These are phyloP conservation scores for Xestia xanthographa DNA, from an alignment of 2,888 invertebrate species.

Conservation along the genomic window DNA sequence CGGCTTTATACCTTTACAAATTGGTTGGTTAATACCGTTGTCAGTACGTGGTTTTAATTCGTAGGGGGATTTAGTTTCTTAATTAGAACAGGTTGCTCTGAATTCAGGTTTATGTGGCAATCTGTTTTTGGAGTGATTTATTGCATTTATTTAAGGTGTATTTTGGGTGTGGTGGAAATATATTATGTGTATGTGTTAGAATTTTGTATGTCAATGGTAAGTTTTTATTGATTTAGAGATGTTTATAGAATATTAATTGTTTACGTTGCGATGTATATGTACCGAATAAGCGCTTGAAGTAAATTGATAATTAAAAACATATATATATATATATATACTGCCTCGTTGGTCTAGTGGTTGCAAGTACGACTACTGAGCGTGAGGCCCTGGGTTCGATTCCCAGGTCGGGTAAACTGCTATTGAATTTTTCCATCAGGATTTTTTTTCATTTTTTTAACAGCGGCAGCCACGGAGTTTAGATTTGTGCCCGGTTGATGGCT, in stretches of 20 bases:
- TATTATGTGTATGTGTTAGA: background rate
- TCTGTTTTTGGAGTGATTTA: constrained; percentile 46
- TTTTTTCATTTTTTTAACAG: no score
- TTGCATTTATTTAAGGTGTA: constrained; percentile 29
- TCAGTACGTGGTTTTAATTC: constrained; percentile 69
- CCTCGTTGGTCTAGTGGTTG: no score
- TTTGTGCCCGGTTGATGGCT: no score
- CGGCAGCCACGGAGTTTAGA: no score
- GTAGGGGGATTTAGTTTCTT: constrained; percentile 65
- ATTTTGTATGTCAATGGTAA: constrained; percentile 2
- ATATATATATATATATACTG: no score
- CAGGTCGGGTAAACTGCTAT: no score
- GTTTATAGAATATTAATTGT: background rate
- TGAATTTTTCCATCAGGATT: no score
- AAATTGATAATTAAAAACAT: no score
- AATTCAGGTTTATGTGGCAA: constrained; percentile 48
- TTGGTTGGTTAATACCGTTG: constrained; percentile 67
- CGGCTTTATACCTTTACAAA: constrained; percentile 65
- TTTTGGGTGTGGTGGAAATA: constrained; percentile 4
- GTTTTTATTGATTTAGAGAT: constrained; percentile 2
- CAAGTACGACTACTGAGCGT: no score
- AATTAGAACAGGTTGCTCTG: constrained; percentile 63
- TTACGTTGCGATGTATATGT: background rate
- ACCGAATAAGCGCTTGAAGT: background rate
- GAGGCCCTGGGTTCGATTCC: no score